Evolutionary conservation across 2,888 invertebrate species (phyloP), one percentile per base, ranked within the genome.

Genomic region (Epinotia nisella): DNA sequence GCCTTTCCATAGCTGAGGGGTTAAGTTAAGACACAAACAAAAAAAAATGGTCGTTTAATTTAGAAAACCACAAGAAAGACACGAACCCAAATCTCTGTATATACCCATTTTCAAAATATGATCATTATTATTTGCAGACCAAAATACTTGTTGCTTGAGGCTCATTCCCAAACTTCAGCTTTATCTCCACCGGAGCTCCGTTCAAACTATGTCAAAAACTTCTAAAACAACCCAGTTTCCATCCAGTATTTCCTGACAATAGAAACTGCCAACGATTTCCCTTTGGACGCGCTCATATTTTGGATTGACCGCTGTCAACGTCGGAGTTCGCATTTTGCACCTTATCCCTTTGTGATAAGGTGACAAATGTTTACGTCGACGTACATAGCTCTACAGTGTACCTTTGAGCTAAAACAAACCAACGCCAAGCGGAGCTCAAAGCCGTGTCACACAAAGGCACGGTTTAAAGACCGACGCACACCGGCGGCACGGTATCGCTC

Each of bases 331-430:
- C 35, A n/a, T n/a, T n/a, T n/a, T 49, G 49, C n/a, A n/a, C n/a
- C 5, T 13, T 49, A 49, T n/a, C 5, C 5, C 49, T 15, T 1
- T 49, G n/a, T 7, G n/a, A 49, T 49, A 49, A 49, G n/a, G 49
- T n/a, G 49, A 7, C 15, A 49, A n/a, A n/a, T 49, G 45, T 15
- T n/a, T 4, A 15, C 5, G 3, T 45, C 5, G n/a, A 49, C n/a
- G 24, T 24, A 13, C 3, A 56, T 19, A 1, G 11, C 21, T 1
- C 2, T 13, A 13, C 3, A 21, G 21, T 21, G 21, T 24, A 24
- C 56, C 56, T 56, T 56, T 56, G 24, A 56, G 56, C 21, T 51
- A 29, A 61, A 62, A 62, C 62, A 62, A 62, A 62, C 61, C 45
- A 3, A 24, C 29, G 62, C 39, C 59, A 3, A 59, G 35, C 39